These are phyloP conservation scores for Drosophila sturtevanti DNA, from an alignment of 1,140 invertebrate species.

Conservation along the genomic window DNA sequence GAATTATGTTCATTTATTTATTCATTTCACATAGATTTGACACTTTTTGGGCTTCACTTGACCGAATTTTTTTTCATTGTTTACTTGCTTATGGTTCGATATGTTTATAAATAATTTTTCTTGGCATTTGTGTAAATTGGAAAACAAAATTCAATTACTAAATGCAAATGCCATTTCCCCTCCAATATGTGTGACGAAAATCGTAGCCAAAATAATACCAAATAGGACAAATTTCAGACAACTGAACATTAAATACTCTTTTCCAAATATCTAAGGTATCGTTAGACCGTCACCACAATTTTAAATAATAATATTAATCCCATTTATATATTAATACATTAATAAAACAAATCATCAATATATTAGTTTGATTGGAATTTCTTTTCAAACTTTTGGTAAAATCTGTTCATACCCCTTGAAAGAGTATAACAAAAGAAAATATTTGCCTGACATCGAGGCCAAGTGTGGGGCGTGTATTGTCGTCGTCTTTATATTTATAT, in stretches of 20 bases:
- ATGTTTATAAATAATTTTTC: constrained; percentile 42
- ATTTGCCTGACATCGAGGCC: constrained; percentile 41
- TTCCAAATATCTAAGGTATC: neutral
- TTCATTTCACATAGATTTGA: neutral
- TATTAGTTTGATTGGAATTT: too few relatives aligned
- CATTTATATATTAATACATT: too few relatives aligned
- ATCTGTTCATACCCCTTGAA: neutral
- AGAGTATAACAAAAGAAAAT: constrained; percentile 28
- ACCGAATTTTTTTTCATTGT: constrained; percentile 11
- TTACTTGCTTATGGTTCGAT: constrained; percentile 4
- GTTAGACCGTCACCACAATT: too few relatives aligned
- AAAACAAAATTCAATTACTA: constrained; percentile 79
- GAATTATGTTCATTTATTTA: neutral
- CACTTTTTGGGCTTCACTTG: constrained; percentile 23
- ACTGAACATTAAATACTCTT: neutral
- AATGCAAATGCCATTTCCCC: constrained; percentile 59
- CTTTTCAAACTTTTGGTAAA: neutral
- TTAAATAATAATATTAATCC: too few relatives aligned
- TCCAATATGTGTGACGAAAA: constrained; percentile 59
- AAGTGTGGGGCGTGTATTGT: constrained; percentile 55
- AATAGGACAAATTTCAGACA: neutral
- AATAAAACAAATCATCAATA: too few relatives aligned
- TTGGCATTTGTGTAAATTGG: constrained; percentile 69
- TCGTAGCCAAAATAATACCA: constrained; percentile 43
- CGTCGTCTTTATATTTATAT: constrained; percentile 63